Base-by-base conservation (phyloP, 2,797 vertebrate genomes). In the Lophius americanus region DNA sequence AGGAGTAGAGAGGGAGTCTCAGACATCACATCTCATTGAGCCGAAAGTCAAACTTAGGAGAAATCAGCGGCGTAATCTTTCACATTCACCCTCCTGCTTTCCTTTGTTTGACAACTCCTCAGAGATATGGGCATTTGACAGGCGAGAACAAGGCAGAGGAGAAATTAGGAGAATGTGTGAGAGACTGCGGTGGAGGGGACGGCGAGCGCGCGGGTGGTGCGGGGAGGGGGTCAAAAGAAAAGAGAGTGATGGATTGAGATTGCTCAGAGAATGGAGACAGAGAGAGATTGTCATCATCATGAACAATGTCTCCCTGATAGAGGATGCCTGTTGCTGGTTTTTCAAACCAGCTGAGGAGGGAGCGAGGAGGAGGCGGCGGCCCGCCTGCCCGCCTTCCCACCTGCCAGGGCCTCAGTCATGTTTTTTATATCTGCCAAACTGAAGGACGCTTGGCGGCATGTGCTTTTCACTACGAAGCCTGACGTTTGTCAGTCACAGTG, bases 351-450 rank as follows among this genome's bases (percentile, higher is more conserved):
- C 75, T 77, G 83, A 82, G 72, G 60, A 79, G 57, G 63, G 64
- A 69, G 43, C 2, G 6, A 12, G 68, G 53, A 60, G 55, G 36
- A 57, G 61, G 38, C 32, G 70, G 39, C 3, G 53, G 57, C 53
- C 35, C 33, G 23, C 23, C 23, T 23, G 23, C 64, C 73, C 5
- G 61, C 68, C 77, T 64, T 59, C 84, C 86, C 82, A 89, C 85
- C 86, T 90, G 87, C 89, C 80, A 68, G 70, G 62, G 76, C 64
- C 83, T 89, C 83, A 71, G 76, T 88, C 86, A 70, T 75, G 74
- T 83, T 86, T 84, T 88, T 67, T 85, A 84, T 84, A 85, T 88
- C 85, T 90, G 91, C 90, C 85, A 82, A 79, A 79, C 64, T 76
- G 83, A 86, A 89, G 84, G 83, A 85, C 83, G 74, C 79, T 79